These are phyloP conservation scores for Isichthys henryi DNA, from an alignment of 2,113 vertebrate species.

Conservation along the genomic window DNA sequence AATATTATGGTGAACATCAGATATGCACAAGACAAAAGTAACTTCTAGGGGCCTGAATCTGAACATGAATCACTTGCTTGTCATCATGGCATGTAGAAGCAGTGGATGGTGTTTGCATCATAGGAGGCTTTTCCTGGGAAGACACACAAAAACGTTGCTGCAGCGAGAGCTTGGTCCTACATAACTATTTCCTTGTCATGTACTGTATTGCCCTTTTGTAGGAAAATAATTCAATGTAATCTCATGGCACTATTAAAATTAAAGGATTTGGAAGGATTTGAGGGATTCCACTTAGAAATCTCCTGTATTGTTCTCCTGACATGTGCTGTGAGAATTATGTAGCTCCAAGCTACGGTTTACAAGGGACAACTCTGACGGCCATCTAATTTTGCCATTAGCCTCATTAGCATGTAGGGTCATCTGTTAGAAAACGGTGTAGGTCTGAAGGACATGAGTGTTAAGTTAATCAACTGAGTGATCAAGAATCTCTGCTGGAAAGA, in stretches of 20 bases:
- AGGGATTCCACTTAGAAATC: not conserved
- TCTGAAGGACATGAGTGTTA: not conserved
- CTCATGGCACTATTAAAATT: not conserved
- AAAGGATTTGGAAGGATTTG: conserved; percentile 1
- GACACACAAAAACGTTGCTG: not conserved
- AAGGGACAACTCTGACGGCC: not conserved
- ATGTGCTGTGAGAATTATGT: not conserved
- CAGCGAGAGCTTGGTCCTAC: not conserved
- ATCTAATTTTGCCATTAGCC: not conserved
- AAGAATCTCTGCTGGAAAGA: not conserved
- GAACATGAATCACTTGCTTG: not conserved
- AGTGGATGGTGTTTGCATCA: not conserved
- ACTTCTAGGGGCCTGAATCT: not conserved
- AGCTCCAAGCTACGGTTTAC: not conserved
- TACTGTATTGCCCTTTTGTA: not conserved
- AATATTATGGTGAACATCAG: not conserved
- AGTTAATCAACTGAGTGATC: not conserved
- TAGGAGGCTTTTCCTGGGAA: not conserved
- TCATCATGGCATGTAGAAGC: not conserved
- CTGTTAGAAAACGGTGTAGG: not conserved
- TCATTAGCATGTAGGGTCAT: not conserved
- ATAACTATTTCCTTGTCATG: not conserved
- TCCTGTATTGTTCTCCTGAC: not conserved
- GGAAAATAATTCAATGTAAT: not conserved
- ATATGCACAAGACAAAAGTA: not conserved